Percentiles rank a stretch among this genome's conserved stretches.
Conservation (phyloP, 2,797 vertebrate species). For the Pangasius krempfi region DNA sequence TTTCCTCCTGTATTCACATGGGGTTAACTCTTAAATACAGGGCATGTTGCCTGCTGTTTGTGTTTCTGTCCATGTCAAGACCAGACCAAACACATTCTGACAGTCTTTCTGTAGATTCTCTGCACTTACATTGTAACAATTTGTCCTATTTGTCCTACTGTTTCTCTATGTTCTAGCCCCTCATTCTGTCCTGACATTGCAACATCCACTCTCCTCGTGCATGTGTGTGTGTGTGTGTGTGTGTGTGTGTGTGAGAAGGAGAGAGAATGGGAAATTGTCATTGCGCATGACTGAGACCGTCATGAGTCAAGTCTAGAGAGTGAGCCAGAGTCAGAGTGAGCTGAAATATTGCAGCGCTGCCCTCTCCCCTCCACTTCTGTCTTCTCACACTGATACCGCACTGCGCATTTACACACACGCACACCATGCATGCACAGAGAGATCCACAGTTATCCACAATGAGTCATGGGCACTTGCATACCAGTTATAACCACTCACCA, state of each 20-base stretch:
- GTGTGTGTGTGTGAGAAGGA: background rate
- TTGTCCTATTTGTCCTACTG: slow-evolving; percentile 1
- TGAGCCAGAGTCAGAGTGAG: slow-evolving; percentile 23
- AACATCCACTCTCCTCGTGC: background rate
- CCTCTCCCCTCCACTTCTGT: slow-evolving; percentile 27
- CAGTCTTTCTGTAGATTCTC: slow-evolving; percentile 23
- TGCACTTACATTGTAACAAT: background rate
- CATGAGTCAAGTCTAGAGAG: slow-evolving; percentile 24
- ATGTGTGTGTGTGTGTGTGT: background rate
- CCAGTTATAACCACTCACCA: background rate
- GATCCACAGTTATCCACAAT: slow-evolving; percentile 15
- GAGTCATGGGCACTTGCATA: slow-evolving; percentile 19
- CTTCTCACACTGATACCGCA: slow-evolving; percentile 31
- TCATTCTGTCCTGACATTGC: background rate
- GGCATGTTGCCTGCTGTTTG: slow-evolving; percentile 2
- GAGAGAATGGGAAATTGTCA: background rate
- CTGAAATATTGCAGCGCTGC: slow-evolving; percentile 33
- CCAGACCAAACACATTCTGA: background rate
- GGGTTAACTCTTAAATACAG: slow-evolving; percentile 27
- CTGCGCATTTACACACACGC: slow-evolving; percentile 28
- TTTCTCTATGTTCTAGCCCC: slow-evolving; percentile 21
- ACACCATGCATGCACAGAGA: background rate
- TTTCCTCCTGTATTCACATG: background rate
- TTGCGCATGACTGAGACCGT: background rate
- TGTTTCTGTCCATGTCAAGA: slow-evolving; percentile 3